Evolutionary conservation across 1,140 invertebrate genomes (phyloP).

Genomic region (Drosophila serrata): DNA sequence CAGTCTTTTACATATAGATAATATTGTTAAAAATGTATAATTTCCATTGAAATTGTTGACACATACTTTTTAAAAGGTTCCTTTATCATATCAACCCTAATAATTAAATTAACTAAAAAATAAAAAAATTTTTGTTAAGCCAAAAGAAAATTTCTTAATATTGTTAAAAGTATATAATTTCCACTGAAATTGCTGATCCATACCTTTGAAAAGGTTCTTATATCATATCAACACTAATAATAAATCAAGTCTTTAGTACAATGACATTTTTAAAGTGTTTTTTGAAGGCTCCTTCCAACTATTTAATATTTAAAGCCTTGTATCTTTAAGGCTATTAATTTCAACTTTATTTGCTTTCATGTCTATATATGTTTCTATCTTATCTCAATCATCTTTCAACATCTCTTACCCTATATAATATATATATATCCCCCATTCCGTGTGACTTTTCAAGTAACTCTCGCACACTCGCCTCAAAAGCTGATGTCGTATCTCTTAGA

Average conservation of each 20-base stretch:
- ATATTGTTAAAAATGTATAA: no score
- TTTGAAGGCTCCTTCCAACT: background rate
- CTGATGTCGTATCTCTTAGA: constrained; percentile 6
- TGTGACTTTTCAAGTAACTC: constrained; percentile 18
- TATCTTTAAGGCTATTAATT: constrained; percentile 3
- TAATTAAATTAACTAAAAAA: no score
- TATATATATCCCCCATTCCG: background rate
- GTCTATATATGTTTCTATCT: background rate
- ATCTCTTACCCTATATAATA: background rate
- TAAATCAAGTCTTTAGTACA: background rate
- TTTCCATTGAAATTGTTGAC: no score
- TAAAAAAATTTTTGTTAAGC: no score
- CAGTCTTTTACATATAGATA: no score
- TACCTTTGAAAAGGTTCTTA: no score
- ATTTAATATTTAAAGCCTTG: background rate
- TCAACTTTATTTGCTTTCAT: constrained; percentile 5
- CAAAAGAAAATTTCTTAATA: no score
- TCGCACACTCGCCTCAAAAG: constrained; percentile 14
- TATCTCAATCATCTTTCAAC: constrained; percentile 2
- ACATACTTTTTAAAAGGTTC: no score
- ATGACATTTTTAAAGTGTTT: background rate
- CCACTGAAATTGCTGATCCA: no score
- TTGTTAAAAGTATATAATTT: no score
- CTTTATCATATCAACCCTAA: no score
- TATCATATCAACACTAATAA: background rate